Percentiles rank a stretch among this genome's conserved stretches.
These are phyloP conservation scores for Hydropsyche betteni DNA, from an alignment of 2,888 invertebrate genomes.

Conservation along the genomic window DNA sequence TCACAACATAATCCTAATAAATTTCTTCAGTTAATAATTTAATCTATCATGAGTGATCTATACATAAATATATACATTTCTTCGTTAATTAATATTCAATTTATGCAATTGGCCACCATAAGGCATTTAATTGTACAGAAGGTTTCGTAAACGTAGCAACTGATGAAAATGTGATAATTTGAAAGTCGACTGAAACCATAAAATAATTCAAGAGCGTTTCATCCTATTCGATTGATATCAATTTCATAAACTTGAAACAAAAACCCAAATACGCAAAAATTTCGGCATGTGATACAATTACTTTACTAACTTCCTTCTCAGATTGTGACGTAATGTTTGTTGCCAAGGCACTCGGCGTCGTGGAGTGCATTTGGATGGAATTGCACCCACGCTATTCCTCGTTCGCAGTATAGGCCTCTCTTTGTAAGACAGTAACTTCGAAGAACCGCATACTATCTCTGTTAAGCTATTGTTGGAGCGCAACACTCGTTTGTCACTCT, in stretches of 20 bases:
- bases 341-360: constrained; percentile 58
- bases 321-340: constrained; percentile 61
- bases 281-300: constrained; percentile 10
- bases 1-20: too few species aligned
- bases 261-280: neutral
- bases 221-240: too few species aligned
- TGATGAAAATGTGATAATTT: too few species aligned
- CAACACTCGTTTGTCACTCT: constrained; percentile 43
- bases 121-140: constrained; percentile 27
- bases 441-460: constrained; percentile 26
- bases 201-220: too few species aligned
- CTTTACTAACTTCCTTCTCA: constrained; percentile 59
- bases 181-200: too few species aligned
- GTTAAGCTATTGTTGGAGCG: constrained; percentile 42
- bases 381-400: constrained; percentile 47
- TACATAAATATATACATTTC: too few species aligned
- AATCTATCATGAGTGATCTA: too few species aligned
- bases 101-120: constrained; percentile 22
- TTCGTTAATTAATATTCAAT: neutral
- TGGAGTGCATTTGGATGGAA: constrained; percentile 40
- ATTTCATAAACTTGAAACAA: neutral
- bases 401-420: constrained; percentile 50
- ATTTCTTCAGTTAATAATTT: too few species aligned
- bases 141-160: neutral
- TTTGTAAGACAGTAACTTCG: constrained; percentile 31